Conservation (phyloP, 2,888 invertebrate genomes). For the Polymixis flavicincta region DNA sequence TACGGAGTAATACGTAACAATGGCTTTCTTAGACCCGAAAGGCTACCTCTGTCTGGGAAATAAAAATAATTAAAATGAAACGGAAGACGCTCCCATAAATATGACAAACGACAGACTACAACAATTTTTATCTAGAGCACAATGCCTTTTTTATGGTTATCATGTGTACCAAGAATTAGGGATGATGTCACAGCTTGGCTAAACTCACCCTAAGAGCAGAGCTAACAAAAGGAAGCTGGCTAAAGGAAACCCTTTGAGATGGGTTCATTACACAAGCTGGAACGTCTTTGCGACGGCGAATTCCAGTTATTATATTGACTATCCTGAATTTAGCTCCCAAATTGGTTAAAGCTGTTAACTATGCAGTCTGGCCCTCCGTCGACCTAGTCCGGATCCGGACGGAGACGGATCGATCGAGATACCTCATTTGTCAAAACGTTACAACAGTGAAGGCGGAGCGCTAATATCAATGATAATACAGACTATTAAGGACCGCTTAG, state of each 20-base stretch:
- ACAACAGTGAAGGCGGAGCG: conserved; percentile 11
- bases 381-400: conserved; percentile 25
- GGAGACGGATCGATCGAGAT: conserved; percentile 49
- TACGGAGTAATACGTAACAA: conserved; percentile 30
- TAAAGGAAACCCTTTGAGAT: background rate
- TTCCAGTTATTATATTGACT: conserved; percentile 18
- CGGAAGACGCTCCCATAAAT: conserved; percentile 43
- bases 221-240: background rate
- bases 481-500: conserved; percentile 23
- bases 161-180: conserved; percentile 11
- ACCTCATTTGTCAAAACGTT: conserved; percentile 46
- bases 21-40: conserved; percentile 35
- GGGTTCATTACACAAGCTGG: background rate
- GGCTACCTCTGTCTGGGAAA: conserved; percentile 21
- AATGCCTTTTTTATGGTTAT: conserved; percentile 27
- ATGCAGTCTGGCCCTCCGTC: conserved; percentile 30
- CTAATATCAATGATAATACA: conserved; percentile 28
- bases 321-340: conserved; percentile 17
- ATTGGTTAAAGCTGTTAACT: conserved; percentile 33
- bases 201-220: conserved; percentile 8
- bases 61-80: conserved; percentile 43
- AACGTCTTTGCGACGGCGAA: background rate
- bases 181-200: conserved; percentile 18
- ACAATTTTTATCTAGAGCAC: conserved; percentile 28
- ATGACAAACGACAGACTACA: conserved; percentile 36